Percentiles rank a stretch among this genome's conserved stretches.
Evolutionary conservation across 2,797 vertebrate species (phyloP).

Genomic region (Poecilia picta): DNA sequence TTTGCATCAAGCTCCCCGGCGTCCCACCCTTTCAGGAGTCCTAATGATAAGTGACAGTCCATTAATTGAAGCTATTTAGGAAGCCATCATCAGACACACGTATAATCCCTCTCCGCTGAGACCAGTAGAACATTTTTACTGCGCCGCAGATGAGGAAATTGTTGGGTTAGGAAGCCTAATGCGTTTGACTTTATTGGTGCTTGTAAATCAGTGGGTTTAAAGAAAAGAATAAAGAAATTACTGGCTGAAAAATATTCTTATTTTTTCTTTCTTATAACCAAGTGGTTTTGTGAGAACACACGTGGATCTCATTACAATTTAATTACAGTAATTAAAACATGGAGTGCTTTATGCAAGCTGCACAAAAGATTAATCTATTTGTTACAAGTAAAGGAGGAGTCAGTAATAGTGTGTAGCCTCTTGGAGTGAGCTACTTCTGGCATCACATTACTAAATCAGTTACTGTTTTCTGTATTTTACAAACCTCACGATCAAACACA

Average conservation of each 20-base stretch:
- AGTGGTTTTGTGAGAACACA: slow-evolving; percentile 5
- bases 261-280: slow-evolving; percentile 16
- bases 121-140: slow-evolving; percentile 50
- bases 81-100: slow-evolving; percentile 88
- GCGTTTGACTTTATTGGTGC: slow-evolving; percentile 60
- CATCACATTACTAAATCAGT: slow-evolving; percentile 14
- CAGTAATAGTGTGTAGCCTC: background rate
- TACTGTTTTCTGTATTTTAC: slow-evolving; percentile 14
- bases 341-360: slow-evolving; percentile 13
- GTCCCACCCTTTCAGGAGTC: slow-evolving; percentile 73
- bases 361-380: slow-evolving; percentile 6
- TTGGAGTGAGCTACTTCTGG: background rate
- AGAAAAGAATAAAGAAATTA: slow-evolving; percentile 25
- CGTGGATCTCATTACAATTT: slow-evolving; percentile 25
- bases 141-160: slow-evolving; percentile 58
- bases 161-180: slow-evolving; percentile 60
- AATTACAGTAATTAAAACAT: slow-evolving; percentile 19
- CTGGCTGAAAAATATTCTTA: slow-evolving; percentile 35
- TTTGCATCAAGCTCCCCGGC: slow-evolving; percentile 85
- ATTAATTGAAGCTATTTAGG: slow-evolving; percentile 87
- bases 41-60: slow-evolving; percentile 87
- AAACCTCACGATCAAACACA: slow-evolving; percentile 14
- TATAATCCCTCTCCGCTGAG: slow-evolving; percentile 76
- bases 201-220: slow-evolving; percentile 51
- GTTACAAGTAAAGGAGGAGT: slow-evolving; percentile 17